Evolutionary conservation across 2,888 invertebrate genomes (phyloP).

Genomic region (Himalopsyche anomala): DNA sequence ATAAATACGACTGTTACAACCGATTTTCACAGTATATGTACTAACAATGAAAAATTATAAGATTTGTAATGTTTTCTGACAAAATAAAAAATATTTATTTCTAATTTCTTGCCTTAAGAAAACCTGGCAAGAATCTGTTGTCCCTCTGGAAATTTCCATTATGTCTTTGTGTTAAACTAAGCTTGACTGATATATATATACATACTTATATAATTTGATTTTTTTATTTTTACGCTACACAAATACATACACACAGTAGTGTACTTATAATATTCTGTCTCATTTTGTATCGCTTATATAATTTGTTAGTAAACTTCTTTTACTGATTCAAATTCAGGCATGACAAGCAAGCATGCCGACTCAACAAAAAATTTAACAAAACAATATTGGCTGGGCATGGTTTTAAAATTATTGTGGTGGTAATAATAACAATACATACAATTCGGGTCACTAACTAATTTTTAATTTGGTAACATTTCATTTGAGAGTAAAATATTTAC

Average conservation of each 20-base stretch:
- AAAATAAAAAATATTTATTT: no score
- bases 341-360: conserved; percentile 14
- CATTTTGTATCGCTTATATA: background rate
- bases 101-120: no score
- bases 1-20: no score
- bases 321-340: conserved; percentile 2
- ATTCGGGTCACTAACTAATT: background rate
- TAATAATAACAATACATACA: background rate
- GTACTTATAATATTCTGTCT: background rate
- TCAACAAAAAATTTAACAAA: background rate
- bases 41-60: no score
- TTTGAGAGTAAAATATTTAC: background rate
- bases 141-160: no score
- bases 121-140: no score
- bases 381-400: conserved; percentile 45
- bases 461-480: background rate
- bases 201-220: no score
- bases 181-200: no score
- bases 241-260: conserved; percentile 11
- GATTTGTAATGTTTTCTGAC: no score
- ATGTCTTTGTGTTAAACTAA: no score
- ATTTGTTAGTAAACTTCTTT: background rate
- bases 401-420: conserved; percentile 25
- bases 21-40: no score
- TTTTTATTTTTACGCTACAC: background rate